Percentiles rank a stretch among this genome's conserved stretches.
Evolutionary conservation across 2,888 invertebrate genomes (phyloP).

Genomic region (Caenorhabditis sp.): DNA sequence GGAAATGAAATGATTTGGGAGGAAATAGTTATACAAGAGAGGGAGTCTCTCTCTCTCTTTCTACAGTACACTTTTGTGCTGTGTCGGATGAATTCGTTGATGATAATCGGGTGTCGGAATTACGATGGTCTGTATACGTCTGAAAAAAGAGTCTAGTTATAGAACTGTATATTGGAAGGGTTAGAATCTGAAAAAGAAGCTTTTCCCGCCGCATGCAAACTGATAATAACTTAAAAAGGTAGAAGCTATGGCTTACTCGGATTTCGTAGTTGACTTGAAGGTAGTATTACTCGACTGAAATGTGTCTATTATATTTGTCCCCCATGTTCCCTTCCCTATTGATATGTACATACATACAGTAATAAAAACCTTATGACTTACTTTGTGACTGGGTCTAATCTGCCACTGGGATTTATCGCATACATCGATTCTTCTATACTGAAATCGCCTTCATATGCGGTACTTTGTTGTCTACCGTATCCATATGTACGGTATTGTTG

Average conservation of each 20-base stretch:
- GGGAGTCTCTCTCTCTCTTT: background rate
- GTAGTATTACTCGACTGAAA: conserved; percentile 49
- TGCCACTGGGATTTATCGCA: conserved; percentile 64
- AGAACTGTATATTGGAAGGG: background rate
- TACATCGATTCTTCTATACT: conserved; percentile 71
- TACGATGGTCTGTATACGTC: conserved; percentile 60
- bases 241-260: conserved; percentile 33
- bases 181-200: conserved; percentile 14
- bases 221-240: conserved; percentile 7
- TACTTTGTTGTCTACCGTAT: conserved; percentile 47
- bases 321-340: too few relatives aligned
- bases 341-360: too few relatives aligned
- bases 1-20: conserved; percentile 1
- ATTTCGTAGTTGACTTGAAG: conserved; percentile 45
- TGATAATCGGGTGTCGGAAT: conserved; percentile 66
- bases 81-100: conserved; percentile 32
- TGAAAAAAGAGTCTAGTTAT: too few relatives aligned
- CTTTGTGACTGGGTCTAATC: conserved; percentile 64
- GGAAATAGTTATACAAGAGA: background rate
- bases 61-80: conserved; percentile 34
- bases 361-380: too few relatives aligned
- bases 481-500: conserved; percentile 45
- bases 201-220: conserved; percentile 1
- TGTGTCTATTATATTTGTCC: background rate
- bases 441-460: conserved; percentile 68